These are phyloP conservation scores for Meiosimyza platycephala DNA, from an alignment of 2,888 invertebrate species.

Conservation along the genomic window DNA sequence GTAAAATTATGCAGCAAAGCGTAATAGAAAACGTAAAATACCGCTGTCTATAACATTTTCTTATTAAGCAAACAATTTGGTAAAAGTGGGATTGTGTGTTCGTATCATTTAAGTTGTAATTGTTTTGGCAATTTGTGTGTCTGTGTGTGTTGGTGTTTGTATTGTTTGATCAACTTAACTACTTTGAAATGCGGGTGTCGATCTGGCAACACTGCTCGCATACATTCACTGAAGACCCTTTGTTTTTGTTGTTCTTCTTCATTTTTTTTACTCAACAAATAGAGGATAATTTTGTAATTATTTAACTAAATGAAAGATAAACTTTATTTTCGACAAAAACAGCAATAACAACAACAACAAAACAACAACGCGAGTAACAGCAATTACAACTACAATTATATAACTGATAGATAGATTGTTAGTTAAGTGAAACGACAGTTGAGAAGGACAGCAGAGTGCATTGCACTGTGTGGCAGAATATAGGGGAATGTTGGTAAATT, in stretches of 20 bases:
- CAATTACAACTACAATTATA: too few species aligned
- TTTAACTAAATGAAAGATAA: slow-evolving; percentile 31
- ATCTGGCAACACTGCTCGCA: slow-evolving; percentile 15
- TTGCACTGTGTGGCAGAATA: too few species aligned
- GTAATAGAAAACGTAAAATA: neutral
- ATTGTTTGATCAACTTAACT: slow-evolving; percentile 9
- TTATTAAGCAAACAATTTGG: neutral
- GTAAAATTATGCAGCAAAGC: slow-evolving; percentile 12
- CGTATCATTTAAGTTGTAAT: too few species aligned
- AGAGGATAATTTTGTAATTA: slow-evolving; percentile 26
- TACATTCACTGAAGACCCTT: neutral
- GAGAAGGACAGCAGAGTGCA: too few species aligned
- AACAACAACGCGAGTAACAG: too few species aligned
- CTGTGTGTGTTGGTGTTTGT: neutral
- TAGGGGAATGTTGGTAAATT: too few species aligned
- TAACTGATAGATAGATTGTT: too few species aligned
- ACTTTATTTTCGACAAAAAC: slow-evolving; percentile 16
- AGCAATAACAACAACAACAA: neutral
- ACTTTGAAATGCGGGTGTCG: neutral
- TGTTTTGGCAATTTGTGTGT: neutral
- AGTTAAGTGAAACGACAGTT: too few species aligned
- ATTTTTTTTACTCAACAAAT: neutral
- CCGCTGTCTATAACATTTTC: neutral
- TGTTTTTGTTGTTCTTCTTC: too few species aligned
- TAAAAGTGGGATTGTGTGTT: neutral